Evolutionary conservation across 2,797 vertebrate species (phyloP), one percentile per base, ranked within the genome.

Genomic region (Alosa sapidissima): DNA sequence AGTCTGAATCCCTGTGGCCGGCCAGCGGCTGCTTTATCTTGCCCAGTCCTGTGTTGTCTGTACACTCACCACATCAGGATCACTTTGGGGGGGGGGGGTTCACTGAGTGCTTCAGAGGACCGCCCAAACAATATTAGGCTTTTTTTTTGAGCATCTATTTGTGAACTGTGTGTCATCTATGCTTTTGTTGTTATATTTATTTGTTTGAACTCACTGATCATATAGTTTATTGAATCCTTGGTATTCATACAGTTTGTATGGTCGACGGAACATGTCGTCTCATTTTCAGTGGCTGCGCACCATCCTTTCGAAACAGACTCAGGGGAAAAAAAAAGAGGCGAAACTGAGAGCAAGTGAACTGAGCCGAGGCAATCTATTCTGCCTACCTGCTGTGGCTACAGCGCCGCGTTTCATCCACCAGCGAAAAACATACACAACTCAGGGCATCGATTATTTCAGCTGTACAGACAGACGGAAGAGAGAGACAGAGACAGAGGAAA

Each of bases 401-500:
- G 88, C 84, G 83, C 72, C 54, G 36, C 82, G 72, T 47, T 72
- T 81, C 84, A 81, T 55, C 68, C 54, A 75, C 83, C 14, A 62
- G 65, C 90, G 84, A 91, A 89, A 90, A 90, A 84, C 84, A 81
- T 82, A 52, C 54, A 83, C 51, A 84, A 78, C 36, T 78, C 89
- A 87, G 85, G 84, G 91, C 92, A 96, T 96, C 94, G 94, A 96
- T 95, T 94, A 92, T 93, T 94, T 95, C 92, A 93, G 94, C 91
- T 93, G 92, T 91, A 92, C 90, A 87, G 91, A 91, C 72, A 78
- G 72, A 78, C 72, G 7, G 10, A 78, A 78, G 28, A 78, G 41
- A 78, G 72, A 78, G 36, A 78, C 14, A 21, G 41, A 78, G 72
- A 78, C 14, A 28, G 72, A 45, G 72, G 13, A 36, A 47, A 47